phyloP scores from a whole-genome alignment of 2,888 invertebrate species.

The Atherix ibis region DNA sequence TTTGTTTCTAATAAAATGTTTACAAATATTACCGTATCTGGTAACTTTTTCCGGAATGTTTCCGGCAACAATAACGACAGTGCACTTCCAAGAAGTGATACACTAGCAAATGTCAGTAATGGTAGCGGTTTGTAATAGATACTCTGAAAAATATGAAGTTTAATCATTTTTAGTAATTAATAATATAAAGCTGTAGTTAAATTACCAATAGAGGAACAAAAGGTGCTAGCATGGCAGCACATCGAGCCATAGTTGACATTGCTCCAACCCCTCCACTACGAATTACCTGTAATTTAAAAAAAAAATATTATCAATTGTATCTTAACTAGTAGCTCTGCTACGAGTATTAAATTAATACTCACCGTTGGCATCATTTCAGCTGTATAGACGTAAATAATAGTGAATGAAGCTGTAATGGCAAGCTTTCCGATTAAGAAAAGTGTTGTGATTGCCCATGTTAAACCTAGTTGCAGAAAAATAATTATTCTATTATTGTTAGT shows the following conservation, averaged over 20 bases:
- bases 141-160: conserved; percentile 30
- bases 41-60: conserved; percentile 42
- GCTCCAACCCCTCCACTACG: conserved; percentile 43
- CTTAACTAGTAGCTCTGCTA: not conserved
- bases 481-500: conserved; percentile 3
- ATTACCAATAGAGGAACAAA: conserved; percentile 42
- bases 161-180: too few species aligned
- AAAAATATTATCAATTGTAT: not conserved
- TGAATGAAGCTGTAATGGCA: conserved; percentile 46
- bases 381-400: conserved; percentile 43
- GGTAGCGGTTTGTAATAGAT: conserved; percentile 35
- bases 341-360: conserved; percentile 9
- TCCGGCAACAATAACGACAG: conserved; percentile 43
- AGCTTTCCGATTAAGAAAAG: conserved; percentile 46
- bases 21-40: conserved; percentile 37
- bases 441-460: conserved; percentile 37
- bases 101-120: conserved; percentile 37
- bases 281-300: conserved; percentile 24
- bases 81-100: conserved; percentile 36
- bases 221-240: conserved; percentile 45
- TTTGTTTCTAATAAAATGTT: not conserved
- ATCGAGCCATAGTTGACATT: conserved; percentile 40
- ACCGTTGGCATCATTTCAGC: conserved; percentile 34
- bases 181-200: too few species aligned
- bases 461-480: conserved; percentile 27